Evolutionary conservation across 2,888 invertebrate species (phyloP).

Genomic region (Choreutis nemorana): DNA sequence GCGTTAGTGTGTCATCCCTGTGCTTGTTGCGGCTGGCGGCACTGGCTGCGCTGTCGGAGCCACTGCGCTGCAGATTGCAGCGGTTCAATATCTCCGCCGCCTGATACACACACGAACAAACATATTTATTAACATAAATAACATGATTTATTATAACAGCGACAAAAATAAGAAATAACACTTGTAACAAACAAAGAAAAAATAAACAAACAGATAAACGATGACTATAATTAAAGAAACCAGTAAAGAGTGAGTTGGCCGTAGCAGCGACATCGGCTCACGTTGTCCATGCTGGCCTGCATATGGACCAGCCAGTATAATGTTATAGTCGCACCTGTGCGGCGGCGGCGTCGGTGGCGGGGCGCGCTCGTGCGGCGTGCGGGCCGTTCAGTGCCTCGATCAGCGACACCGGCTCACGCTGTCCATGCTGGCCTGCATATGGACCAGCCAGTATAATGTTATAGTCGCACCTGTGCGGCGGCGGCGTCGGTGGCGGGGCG

Average conservation of each 20-base stretch:
- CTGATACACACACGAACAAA: conserved; percentile 32
- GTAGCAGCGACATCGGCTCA: not conserved
- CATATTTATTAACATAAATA: not conserved
- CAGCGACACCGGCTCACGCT: not conserved
- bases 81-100: conserved; percentile 76
- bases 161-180: too few relatives aligned
- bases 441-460: too few relatives aligned
- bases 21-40: conserved; percentile 52
- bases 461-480: not conserved
- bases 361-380: conserved; percentile 1
- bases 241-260: not conserved
- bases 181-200: too few relatives aligned
- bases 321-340: not conserved
- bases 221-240: too few relatives aligned
- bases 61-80: conserved; percentile 61
- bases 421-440: not conserved
- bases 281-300: not conserved
- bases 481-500: not conserved
- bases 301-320: not conserved
- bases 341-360: not conserved
- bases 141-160: too few relatives aligned
- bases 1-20: too few relatives aligned
- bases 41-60: conserved; percentile 51
- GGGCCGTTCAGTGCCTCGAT: too few relatives aligned
- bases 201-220: too few relatives aligned